Base-by-base conservation (phyloP, 2,113 vertebrate species). In the Ahaetulla prasina region DNA sequence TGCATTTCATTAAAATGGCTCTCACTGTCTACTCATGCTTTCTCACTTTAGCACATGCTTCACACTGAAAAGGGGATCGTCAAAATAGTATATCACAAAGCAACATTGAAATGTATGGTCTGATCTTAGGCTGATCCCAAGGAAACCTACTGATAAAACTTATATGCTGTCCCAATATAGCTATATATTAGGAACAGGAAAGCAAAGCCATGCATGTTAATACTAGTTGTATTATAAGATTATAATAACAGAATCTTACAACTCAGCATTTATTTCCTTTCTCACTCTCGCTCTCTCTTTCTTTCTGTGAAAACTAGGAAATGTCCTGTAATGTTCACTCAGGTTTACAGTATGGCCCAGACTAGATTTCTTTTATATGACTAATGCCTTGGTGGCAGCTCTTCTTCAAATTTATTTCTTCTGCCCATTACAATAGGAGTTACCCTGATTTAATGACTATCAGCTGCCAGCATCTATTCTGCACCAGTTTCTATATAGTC, bases 1-100 rank as follows among this genome's bases (percentile, higher is more conserved):
- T 95, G 91, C 23, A 88, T 96, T 96, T 97, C 96, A 97, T 97
- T 96, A 97, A 96, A 96, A 97, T 95, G 93, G 95, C 89, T 96
- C 93, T 95, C 96, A 95, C 96, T 96, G 95, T 93, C 95, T 95
- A 91, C 92, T 92, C 90, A 91, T 95, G 94, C 95, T 97, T 97
- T 96, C 95, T 97, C 95, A 94, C 47, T 94, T 95, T 95, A 95
- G 94, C 92, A 94, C 94, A 85, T 96, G 93, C 93, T 95, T 96
- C 93, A 50, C 50, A n/a, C 93, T 94, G 90, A 89, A 96, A 87
- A 95, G 94, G 94, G 94, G 94, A 95, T 90, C 93, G 95, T 92
- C 92, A 93, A 90, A 86, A 90, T 94, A 93, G 57, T 94, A 93
- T 95, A 86, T 92, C 84, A 93, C 86, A 88, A 91, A 90, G 92